Evolutionary conservation across 2,113 vertebrate species (phyloP).

Genomic region (Arizona elegans): DNA sequence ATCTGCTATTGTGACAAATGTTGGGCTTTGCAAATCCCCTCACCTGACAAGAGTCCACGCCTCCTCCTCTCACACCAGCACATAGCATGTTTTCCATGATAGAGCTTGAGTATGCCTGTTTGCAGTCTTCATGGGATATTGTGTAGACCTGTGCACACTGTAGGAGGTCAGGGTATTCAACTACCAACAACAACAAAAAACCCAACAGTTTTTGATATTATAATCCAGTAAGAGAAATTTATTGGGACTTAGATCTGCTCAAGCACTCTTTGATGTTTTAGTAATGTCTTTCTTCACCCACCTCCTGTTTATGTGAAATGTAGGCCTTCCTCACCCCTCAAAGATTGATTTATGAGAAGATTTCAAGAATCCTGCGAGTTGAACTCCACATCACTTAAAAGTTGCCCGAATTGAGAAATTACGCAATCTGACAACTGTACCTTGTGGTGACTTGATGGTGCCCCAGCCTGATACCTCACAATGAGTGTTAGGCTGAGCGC

Average conservation of each 20-base stretch:
- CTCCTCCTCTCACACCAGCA: conserved; percentile 73
- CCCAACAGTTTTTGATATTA: neutral
- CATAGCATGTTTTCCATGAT: conserved; percentile 83
- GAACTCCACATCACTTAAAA: no score
- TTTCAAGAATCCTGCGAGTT: no score
- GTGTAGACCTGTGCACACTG: conserved; percentile 75
- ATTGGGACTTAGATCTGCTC: neutral
- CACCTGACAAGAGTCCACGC: conserved; percentile 83
- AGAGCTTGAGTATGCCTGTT: conserved; percentile 69
- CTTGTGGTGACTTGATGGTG: conserved; percentile 37
- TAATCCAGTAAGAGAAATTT: neutral
- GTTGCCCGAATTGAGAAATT: no score
- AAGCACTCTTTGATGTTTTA: neutral
- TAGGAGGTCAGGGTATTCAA: conserved; percentile 70
- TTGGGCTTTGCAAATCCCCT: neutral
- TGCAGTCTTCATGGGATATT: conserved; percentile 71
- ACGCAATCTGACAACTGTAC: conserved; percentile 26
- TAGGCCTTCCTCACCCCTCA: neutral
- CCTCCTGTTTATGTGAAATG: neutral
- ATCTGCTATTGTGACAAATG: neutral
- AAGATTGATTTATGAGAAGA: neutral
- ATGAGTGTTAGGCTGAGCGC: conserved; percentile 60
- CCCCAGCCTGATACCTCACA: conserved; percentile 79
- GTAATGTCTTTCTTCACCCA: no score
- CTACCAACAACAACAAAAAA: conserved; percentile 44